Base-by-base conservation (phyloP, 2,797 vertebrate genomes). In the Pantherophis vulpinus region DNA sequence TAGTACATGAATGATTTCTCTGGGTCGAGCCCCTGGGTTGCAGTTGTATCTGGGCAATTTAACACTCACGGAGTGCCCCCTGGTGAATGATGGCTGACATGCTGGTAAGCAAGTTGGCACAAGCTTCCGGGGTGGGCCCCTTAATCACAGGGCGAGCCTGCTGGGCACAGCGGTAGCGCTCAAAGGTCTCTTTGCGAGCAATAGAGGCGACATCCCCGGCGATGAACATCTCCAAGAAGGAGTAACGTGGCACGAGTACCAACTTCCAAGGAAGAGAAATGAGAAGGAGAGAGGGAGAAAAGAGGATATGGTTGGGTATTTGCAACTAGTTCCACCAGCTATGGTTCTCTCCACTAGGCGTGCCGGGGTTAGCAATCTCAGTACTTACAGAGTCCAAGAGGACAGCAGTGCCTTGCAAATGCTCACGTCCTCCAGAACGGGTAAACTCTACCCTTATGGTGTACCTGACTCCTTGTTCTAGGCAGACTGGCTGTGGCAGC, bases 221-320 rank as follows among this genome's bases (percentile, higher is more conserved):
- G 0, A 97, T 99, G 95, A 99, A 99, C 98, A 99, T 99, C 96
- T 99, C 99, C 97, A 99, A 96, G 6, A 98, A 98, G 89, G 98
- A 97, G 95, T 99, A 98, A 6, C 97, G 99, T 5, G 99, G 99
- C 94, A 99, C 96, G 74, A 99, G 95, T 27, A 98, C 98, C 2
- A 99, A 97, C 99, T 99, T 37, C 0, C 56, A 25, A n/a, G 2
- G 0, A 6, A 7, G 61, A 94, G 61, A 37, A 2, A 6, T 4
- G 61, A 94, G 61, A 29, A 4, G 14, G 90, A 87, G 42, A 32
- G 25, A 42, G 47, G 13, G 3, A 20, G 74, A 70, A 5, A 51
- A 47, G 29, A 56, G 88, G 74, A 23, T 3, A 29, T 1, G 6
- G 70, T 13, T 88, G 56, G 87, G 10, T 56, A 12, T 86, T 91